Base-by-base conservation (phyloP, 2,888 invertebrate genomes). In the Ochropleura leucogaster region DNA sequence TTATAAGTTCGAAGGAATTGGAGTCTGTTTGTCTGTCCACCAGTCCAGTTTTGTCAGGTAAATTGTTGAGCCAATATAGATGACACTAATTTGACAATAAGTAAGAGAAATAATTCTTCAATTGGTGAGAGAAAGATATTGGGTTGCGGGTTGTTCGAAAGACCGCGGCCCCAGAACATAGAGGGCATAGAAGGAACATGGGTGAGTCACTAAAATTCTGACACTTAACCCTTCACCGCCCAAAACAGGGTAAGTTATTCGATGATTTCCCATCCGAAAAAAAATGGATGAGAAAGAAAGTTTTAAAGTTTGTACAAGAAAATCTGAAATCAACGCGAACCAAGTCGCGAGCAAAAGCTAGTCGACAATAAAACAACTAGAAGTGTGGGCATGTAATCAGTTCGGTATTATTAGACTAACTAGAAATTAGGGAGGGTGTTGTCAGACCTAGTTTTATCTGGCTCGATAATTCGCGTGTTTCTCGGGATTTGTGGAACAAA, bases 301-400 rank as follows among this genome's bases (percentile, higher is more conserved):
- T 46, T 18, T 62, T 20, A 18, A 16, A 47, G 14, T 42, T 59
- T 9, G 7, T 59, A 0, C 5, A 2, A 3, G 5, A 42, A 44
- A 51, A 4, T 20, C 3, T 6, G 0, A 68, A 62, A 49, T 63
- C 3, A 8, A 18, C 3, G 1, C 0, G 8, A 40, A 4, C 5
- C 0, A 51, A 55, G 40, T 30, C 46, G 12, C 9, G 4, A 3
- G 9, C 0, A 3, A 46, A 57, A 14, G 0, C n/a, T 68, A 53
- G 51, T 63, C 4, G 42, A 55, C 51, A 79, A 68, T 69, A 82
- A 82, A 82, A 72, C 16, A 5, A 47, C 60, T 7, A 78, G 49
- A 73, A 74, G 82, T 79, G 71, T 51, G 57, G 65, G 44, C 68
- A 71, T 73, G 74, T 79, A 82, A 81, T 82, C 78, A 78, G 70